Evolutionary conservation across 2,888 invertebrate species (phyloP).

Genomic region (Deroplatys truncata): DNA sequence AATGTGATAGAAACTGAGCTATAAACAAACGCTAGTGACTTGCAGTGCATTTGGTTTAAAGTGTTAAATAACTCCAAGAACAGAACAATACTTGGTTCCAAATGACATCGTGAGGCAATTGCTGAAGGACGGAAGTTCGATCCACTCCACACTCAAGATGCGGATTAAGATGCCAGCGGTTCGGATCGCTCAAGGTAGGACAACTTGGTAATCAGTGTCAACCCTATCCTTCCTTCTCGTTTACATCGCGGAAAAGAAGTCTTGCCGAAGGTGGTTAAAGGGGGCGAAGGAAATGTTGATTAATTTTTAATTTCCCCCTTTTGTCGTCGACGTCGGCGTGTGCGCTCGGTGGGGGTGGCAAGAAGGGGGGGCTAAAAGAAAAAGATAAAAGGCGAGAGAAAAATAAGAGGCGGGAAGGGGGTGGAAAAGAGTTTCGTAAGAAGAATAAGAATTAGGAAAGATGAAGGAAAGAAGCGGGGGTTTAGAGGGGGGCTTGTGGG

Average conservation of each 20-base stretch:
- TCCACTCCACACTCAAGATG: conserved; percentile 60
- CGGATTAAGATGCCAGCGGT: conserved; percentile 97
- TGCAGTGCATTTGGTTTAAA: background rate
- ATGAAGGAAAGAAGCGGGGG: conserved; percentile 21
- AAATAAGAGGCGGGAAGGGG: conserved; percentile 37
- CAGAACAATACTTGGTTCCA: background rate
- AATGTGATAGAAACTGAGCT: background rate
- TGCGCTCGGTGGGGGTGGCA: conserved; percentile 23
- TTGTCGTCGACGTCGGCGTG: conserved; percentile 22
- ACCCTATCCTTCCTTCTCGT: conserved; percentile 16
- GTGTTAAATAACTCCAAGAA: background rate
- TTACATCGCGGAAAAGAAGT: conserved; percentile 12
- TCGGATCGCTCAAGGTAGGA: conserved; percentile 92
- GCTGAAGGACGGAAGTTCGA: background rate
- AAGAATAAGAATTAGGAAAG: conserved; percentile 29
- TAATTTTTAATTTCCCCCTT: conserved; percentile 24
- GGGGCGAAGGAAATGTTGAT: conserved; percentile 18
- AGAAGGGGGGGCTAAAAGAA: conserved; percentile 23
- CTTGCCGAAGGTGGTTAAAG: background rate
- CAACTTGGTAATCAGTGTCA: conserved; percentile 7
- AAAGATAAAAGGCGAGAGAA: conserved; percentile 34
- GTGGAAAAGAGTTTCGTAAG: conserved; percentile 36
- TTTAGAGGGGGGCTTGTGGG: conserved; percentile 21
- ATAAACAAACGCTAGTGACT: background rate
- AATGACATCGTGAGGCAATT: background rate